Percentiles rank a stretch among this genome's conserved stretches.
These are phyloP conservation scores for Dynastes maya DNA, from an alignment of 2,888 invertebrate species.

Conservation along the genomic window DNA sequence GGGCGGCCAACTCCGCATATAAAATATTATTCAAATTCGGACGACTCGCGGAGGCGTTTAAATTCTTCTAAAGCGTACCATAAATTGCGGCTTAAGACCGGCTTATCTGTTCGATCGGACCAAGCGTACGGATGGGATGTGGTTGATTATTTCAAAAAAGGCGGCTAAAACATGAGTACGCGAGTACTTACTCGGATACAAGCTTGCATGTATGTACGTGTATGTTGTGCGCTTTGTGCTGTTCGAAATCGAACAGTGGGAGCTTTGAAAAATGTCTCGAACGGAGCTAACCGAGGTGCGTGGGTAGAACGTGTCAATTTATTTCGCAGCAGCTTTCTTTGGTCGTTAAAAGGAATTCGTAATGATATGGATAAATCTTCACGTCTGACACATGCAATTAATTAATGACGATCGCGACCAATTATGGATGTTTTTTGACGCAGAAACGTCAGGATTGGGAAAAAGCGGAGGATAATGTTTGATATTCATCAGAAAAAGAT, in stretches of 20 bases:
- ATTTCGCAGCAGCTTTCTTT: constrained; percentile 2
- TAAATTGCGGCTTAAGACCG: constrained; percentile 45
- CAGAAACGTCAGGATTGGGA: background rate
- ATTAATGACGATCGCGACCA: background rate
- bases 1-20: background rate
- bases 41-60: constrained; percentile 38
- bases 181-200: background rate
- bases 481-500: too few species aligned
- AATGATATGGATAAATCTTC: constrained; percentile 8
- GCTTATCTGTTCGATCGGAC: constrained; percentile 29
- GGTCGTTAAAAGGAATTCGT: constrained; percentile 10
- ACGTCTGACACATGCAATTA: background rate
- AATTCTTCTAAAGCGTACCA: constrained; percentile 38
- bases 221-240: background rate
- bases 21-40: constrained; percentile 37
- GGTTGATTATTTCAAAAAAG: constrained; percentile 34
- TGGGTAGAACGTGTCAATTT: constrained; percentile 25
- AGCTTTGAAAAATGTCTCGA: constrained; percentile 12
- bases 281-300: background rate
- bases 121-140: background rate
- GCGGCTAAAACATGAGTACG: constrained; percentile 22
- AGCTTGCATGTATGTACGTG: too few species aligned
- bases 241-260: background rate
- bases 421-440: background rate
- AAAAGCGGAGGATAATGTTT: too few species aligned